Conservation (phyloP, 2,113 vertebrate species). For the Gnathonemus longibarbis region DNA sequence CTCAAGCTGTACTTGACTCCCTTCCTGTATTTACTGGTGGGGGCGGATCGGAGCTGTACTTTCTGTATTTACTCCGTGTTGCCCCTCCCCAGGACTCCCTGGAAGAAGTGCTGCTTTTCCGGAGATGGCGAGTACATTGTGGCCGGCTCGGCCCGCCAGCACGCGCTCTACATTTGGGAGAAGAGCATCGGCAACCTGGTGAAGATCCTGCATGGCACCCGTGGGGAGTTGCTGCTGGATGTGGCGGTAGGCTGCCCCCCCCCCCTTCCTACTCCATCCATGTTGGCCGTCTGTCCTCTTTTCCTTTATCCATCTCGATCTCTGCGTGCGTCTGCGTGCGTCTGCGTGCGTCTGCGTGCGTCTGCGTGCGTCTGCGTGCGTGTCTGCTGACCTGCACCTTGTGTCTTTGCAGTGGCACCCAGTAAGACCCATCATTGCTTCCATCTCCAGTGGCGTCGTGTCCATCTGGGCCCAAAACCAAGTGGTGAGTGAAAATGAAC, state of each 20-base stretch:
- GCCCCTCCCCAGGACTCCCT: constrained; percentile 71
- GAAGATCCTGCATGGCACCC: constrained; percentile 91
- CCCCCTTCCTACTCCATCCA: background rate
- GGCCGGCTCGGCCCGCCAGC: constrained; percentile 88
- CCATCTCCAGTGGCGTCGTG: constrained; percentile 94
- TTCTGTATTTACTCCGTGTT: background rate
- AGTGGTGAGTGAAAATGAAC: constrained; percentile 72
- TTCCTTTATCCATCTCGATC: background rate
- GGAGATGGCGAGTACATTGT: constrained; percentile 97
- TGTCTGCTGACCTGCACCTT: background rate
- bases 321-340: background rate
- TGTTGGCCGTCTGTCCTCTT: background rate
- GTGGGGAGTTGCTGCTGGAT: constrained; percentile 85
- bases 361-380: background rate
- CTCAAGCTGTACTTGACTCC: background rate
- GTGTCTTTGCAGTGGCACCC: constrained; percentile 82
- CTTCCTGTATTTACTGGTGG: background rate
- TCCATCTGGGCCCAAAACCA: constrained; percentile 99
- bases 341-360: background rate
- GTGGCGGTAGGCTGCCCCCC: constrained; percentile 73
- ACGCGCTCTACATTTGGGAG: constrained; percentile 97
- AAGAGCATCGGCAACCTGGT: constrained; percentile 98
- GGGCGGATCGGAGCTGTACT: too few relatives aligned
- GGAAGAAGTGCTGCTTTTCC: constrained; percentile 98
- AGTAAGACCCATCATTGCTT: constrained; percentile 92